Evolutionary conservation across 30 jellyfish, hydroid and myxozoan species (phyloP), one percentile per base, ranked within the genome.

Genomic region (Cassiopea xamachana): DNA sequence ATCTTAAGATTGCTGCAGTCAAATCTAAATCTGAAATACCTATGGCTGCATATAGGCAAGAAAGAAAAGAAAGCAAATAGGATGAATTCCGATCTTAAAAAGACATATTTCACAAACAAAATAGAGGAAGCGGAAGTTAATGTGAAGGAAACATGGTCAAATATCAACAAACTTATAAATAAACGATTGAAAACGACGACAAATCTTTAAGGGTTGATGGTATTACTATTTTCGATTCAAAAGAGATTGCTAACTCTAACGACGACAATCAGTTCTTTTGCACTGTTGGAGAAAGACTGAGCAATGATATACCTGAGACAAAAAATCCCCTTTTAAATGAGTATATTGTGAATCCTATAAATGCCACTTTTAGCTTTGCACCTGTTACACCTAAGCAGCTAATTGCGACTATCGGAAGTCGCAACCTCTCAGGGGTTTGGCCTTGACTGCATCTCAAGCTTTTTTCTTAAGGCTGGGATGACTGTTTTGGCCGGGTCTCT

Each of bases 401-500:
- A 69, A 69, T 69, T 43, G 78, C 8, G 17, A 69, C 78, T 17
- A 69, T 69, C n/a, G 48, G 48, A 69, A 69, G 15, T 69, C 48
- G 15, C 45, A n/a, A 69, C 78, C 78, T 18, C 78, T 69, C 78
- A 69, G 78, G 78, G 78, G 78, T 6, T 14, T 19, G 78, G 78
- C 78, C 78, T 69, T 69, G 78, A 69, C 1, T 18, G 17, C 15
- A 69, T 55, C 64, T 55, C 64, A 3, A 55, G 64, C 64, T 55
- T 55, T 55, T 55, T 55, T 55, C 64, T 55, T 55, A 0, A 55
- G 64, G 12, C 12, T 6, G 64, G 64, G 12, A 55, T 55, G 64
- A 6, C 64, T 10, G 64, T 55, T 55, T 55, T 55, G 64, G 64
- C 64, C 64, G 12, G 64, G 64, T 55, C 64, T 55, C 64, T 55